Conservation (phyloP, 37 sponge, comb jelly and placozoan species). For the Eunapius fragilis region DNA sequence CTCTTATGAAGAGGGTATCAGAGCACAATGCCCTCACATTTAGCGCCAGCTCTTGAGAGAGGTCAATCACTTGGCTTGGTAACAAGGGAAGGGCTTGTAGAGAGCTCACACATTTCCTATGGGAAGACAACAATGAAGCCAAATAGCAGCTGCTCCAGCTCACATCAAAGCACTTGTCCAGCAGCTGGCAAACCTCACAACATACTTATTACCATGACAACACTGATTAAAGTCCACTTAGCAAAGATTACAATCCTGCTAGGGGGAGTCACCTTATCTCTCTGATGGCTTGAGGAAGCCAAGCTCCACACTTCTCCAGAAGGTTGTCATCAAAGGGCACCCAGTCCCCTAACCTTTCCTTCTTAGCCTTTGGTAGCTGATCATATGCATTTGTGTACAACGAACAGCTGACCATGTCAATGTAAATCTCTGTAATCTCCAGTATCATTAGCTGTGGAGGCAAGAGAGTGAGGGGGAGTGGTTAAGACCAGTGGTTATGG, state of each 20-base stretch:
- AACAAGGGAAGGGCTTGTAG: slow-evolving; percentile 49
- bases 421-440: slow-evolving; percentile 71
- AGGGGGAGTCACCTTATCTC: slow-evolving; percentile 53
- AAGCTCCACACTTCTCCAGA: slow-evolving; percentile 62
- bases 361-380: slow-evolving; percentile 38
- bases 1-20: slow-evolving; percentile 68
- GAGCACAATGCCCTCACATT: slow-evolving; percentile 67
- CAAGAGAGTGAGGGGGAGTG: background rate
- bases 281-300: slow-evolving; percentile 88
- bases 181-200: background rate
- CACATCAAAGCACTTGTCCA: no score
- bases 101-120: slow-evolving; percentile 62
- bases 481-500: no score
- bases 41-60: slow-evolving; percentile 32
- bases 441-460: slow-evolving; percentile 51
- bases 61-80: slow-evolving; percentile 27
- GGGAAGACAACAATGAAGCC: background rate
- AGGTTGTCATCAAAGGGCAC: slow-evolving; percentile 58
- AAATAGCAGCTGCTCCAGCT: no score
- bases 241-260: no score
- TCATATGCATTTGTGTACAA: slow-evolving; percentile 70
- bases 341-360: slow-evolving; percentile 74
- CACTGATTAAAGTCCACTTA: no score
- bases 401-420: slow-evolving; percentile 81
- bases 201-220: background rate